Percentiles rank a stretch among this genome's conserved stretches.
Evolutionary conservation across 2,888 invertebrate species (phyloP).

Genomic region (Machimus atricapillus): DNA sequence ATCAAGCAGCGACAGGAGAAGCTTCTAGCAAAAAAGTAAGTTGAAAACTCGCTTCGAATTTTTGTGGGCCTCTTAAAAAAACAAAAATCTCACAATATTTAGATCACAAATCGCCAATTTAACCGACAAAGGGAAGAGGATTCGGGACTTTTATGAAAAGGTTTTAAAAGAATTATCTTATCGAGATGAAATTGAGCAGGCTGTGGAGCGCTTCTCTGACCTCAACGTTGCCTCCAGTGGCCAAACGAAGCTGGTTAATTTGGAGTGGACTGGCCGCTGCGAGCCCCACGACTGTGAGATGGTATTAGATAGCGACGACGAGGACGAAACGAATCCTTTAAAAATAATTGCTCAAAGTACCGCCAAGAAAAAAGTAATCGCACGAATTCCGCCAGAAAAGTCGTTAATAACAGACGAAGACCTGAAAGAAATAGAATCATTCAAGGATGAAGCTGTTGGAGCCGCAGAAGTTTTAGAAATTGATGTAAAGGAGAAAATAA

Average conservation of each 20-base stretch:
- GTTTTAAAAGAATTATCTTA: conserved; percentile 55
- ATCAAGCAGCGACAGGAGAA: conserved; percentile 56
- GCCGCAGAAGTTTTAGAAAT: conserved; percentile 52
- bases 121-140: conserved; percentile 59
- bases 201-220: conserved; percentile 56
- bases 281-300: conserved; percentile 48
- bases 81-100: neutral
- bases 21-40: conserved; percentile 58
- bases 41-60: neutral
- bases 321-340: conserved; percentile 58
- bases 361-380: conserved; percentile 56
- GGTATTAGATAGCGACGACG: conserved; percentile 58
- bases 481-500: conserved; percentile 50
- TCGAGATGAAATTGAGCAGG: conserved; percentile 55
- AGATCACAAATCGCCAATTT: conserved; percentile 53
- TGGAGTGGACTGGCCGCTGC: conserved; percentile 57
- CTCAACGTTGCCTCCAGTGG: conserved; percentile 57
- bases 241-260: conserved; percentile 52
- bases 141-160: conserved; percentile 55
- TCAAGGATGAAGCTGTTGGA: conserved; percentile 46
- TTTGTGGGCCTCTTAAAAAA: neutral
- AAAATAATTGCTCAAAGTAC: conserved; percentile 57
- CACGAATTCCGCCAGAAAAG: conserved; percentile 51
- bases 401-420: conserved; percentile 56
- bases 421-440: conserved; percentile 57